phyloP scores from a whole-genome alignment of 2,888 invertebrate species.

The Abrostola tripartita region DNA sequence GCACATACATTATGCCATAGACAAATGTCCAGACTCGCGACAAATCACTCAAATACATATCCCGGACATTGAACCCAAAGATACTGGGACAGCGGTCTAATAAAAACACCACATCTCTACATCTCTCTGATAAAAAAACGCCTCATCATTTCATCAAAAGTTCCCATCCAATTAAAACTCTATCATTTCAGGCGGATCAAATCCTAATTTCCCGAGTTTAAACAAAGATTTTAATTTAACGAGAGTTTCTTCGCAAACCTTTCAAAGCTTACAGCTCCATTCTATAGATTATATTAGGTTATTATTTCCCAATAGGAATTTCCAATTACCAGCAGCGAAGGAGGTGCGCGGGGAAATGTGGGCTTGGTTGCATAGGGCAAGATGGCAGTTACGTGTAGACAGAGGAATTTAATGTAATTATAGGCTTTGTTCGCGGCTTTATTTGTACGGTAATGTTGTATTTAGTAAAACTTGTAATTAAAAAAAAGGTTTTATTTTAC shows the following conservation, averaged over 20 bases:
- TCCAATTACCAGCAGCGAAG: constrained; percentile 25
- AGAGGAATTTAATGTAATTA: too few species aligned
- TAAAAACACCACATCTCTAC: too few species aligned
- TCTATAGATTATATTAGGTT: background rate
- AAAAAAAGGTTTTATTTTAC: too few species aligned
- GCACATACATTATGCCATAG: too few species aligned
- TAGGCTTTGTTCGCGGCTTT: too few species aligned
- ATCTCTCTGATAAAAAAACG: too few species aligned
- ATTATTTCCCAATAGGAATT: constrained; percentile 21
- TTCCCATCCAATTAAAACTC: background rate
- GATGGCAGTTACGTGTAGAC: background rate
- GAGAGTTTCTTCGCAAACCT: background rate
- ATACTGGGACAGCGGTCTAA: background rate
- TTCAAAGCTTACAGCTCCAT: background rate
- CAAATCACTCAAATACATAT: too few species aligned
- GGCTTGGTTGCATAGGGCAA: constrained; percentile 7
- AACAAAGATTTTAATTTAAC: constrained; percentile 39
- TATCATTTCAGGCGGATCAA: background rate
- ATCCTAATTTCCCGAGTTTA: constrained; percentile 29
- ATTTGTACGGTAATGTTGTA: too few species aligned
- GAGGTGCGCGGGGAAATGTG: constrained; percentile 7
- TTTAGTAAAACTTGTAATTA: too few species aligned
- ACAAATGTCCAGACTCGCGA: too few species aligned
- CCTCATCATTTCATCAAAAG: too few species aligned
- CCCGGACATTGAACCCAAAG: too few species aligned